Evolutionary conservation across 2,797 vertebrate genomes (phyloP).

Genomic region (Notolabrus celidotus): DNA sequence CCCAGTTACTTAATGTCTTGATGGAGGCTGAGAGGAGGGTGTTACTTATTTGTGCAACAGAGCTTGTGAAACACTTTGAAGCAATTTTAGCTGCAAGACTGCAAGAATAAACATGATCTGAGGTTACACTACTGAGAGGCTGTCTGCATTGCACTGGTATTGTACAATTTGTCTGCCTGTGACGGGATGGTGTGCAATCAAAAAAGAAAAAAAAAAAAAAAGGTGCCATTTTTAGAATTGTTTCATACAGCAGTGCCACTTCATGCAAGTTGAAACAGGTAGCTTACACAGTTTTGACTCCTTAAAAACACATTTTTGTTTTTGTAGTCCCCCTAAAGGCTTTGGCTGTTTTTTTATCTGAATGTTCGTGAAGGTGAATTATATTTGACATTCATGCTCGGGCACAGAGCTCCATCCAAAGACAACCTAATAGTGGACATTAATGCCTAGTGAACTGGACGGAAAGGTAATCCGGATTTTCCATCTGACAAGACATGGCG

Average conservation of each 20-base stretch:
- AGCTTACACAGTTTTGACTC: constrained; percentile 1
- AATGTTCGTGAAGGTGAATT: constrained; percentile 56
- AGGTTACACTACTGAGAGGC: constrained; percentile 20
- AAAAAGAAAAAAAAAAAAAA: too few relatives aligned
- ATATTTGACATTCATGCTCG: constrained; percentile 65
- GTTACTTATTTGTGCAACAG: constrained; percentile 41
- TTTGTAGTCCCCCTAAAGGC: constrained; percentile 20
- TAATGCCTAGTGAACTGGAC: constrained; percentile 76
- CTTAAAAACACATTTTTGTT: constrained; percentile 24
- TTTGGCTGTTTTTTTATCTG: constrained; percentile 36
- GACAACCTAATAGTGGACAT: constrained; percentile 72
- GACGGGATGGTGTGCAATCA: background rate
- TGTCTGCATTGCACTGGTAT: constrained; percentile 22
- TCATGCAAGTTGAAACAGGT: constrained; percentile 19
- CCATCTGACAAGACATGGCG: constrained; percentile 76
- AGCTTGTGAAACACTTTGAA: constrained; percentile 53
- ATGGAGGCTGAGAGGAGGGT: constrained; percentile 8
- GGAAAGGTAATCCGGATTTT: constrained; percentile 81
- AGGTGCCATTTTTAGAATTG: background rate
- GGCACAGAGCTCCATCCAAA: constrained; percentile 57
- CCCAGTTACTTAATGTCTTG: constrained; percentile 25
- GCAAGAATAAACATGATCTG: constrained; percentile 58
- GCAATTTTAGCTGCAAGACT: constrained; percentile 30
- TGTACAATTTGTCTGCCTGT: constrained; percentile 35
- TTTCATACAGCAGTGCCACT: background rate